Conservation (phyloP, 2,888 invertebrate genomes). For the Griposia aprilina region DNA sequence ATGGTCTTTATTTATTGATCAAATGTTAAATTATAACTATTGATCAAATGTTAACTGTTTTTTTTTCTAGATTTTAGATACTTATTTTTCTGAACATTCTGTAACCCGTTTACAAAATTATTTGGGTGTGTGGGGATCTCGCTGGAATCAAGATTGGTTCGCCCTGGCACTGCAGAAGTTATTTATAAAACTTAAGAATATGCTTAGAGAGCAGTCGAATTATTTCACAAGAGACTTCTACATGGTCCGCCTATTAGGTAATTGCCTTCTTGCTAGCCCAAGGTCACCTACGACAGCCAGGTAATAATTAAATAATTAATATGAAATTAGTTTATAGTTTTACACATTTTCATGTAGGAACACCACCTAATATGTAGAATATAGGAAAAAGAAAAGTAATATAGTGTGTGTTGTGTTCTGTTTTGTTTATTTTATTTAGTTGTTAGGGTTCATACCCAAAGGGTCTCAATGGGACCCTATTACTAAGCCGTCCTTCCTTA, state of each 20-base stretch:
- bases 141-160: slow-evolving; percentile 95
- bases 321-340: neutral
- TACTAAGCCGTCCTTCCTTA: neutral
- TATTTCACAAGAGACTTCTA: slow-evolving; percentile 97
- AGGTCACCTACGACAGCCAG: slow-evolving; percentile 78
- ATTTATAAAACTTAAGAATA: slow-evolving; percentile 96
- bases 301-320: slow-evolving; percentile 69
- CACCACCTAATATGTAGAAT: neutral
- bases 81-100: neutral
- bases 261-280: slow-evolving; percentile 95
- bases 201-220: slow-evolving; percentile 97
- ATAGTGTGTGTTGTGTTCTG: neutral
- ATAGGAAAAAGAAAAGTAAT: neutral
- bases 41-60: neutral
- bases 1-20: neutral
- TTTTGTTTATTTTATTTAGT: neutral
- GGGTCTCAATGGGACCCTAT: neutral
- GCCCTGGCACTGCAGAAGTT: slow-evolving; percentile 97
- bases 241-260: slow-evolving; percentile 98
- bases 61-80: neutral
- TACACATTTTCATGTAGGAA: neutral
- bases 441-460: neutral
- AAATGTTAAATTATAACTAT: neutral
- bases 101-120: slow-evolving; percentile 90
- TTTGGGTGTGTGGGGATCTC: slow-evolving; percentile 98